Conservation (phyloP, 2,888 invertebrate genomes). For the Sussaba pulchella region DNA sequence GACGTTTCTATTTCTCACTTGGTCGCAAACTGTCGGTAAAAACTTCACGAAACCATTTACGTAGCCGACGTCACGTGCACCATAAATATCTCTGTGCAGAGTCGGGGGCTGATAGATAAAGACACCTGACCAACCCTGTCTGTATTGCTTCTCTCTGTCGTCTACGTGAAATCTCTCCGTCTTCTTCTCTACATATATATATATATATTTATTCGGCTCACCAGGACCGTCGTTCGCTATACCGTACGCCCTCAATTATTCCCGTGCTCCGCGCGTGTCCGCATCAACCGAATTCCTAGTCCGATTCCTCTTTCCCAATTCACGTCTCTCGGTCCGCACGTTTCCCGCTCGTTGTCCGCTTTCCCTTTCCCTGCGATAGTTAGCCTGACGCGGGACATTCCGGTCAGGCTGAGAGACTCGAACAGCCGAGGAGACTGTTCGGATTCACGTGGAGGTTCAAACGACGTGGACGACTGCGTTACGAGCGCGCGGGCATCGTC, state of each 20-base stretch:
- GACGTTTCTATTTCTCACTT: conserved; percentile 12
- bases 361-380: conserved; percentile 38
- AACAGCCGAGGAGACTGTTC: conserved; percentile 23
- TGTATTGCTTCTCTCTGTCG: conserved; percentile 38
- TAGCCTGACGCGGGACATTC: conserved; percentile 47
- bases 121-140: conserved; percentile 55
- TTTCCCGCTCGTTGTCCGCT: conserved; percentile 33
- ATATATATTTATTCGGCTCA: neutral
- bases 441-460: conserved; percentile 62
- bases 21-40: conserved; percentile 5
- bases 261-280: conserved; percentile 58
- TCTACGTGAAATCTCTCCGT: conserved; percentile 38
- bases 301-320: conserved; percentile 56
- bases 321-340: conserved; percentile 35
- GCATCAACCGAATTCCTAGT: conserved; percentile 45
- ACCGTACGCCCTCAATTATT: conserved; percentile 56
- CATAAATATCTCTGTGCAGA: conserved; percentile 38
- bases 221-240: conserved; percentile 11
- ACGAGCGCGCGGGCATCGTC: conserved; percentile 58
- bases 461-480: conserved; percentile 59
- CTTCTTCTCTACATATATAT: conserved; percentile 14
- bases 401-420: conserved; percentile 56
- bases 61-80: conserved; percentile 21
- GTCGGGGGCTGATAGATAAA: conserved; percentile 64
- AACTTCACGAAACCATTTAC: conserved; percentile 43